Evolutionary conservation across 1,140 invertebrate genomes (phyloP), one percentile per base, ranked within the genome.

Genomic region (Pteromalus puparum): DNA sequence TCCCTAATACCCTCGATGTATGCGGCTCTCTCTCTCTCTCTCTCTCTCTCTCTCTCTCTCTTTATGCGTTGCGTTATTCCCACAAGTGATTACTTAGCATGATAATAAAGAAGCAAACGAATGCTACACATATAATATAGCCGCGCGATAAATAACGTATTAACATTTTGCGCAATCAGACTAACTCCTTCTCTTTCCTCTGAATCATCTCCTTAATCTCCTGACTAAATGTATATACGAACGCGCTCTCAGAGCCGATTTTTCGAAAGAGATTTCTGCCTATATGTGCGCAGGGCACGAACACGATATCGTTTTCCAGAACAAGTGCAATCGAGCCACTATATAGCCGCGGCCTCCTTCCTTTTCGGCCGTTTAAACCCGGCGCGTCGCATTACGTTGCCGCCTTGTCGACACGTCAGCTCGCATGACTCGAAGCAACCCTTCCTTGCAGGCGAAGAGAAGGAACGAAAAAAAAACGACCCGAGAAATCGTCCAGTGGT

Each of bases 391-490:
- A 81, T 86, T 75, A 83, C 9, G 1, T 61, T 34, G 28, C 61
- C 48, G 21, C 85, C 86, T 87, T 89, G 91, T 92, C 89, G 91
- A 89, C 92, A 91, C 91, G 91, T 92, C 90, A 92, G 85, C 88
- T 92, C 86, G 90, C 90, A 91, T 92, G 90, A 91, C 88, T 91
- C 88, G 83, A 86, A 88, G 83, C 87, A 89, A 86, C 88, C 85
- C 88, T 88, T 61, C 65, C 6, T 53, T 38, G 6, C 26, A 38
- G 34, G 7, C 34, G 18, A 68, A 84, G 84, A 87, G 81, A 84
- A 74, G 53, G 74, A 72, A 70, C 30, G 30, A 6, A 34, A 34
- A 34, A 68, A 86, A 86, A 82, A 73, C 86, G 84, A 76, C 81
- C 83, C 70, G 48, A 79, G 88, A 87, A 87, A 90, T 83, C 87